Evolutionary conservation across 2,113 vertebrate species (phyloP).

Genomic region (Trochalopteron elliotii): DNA sequence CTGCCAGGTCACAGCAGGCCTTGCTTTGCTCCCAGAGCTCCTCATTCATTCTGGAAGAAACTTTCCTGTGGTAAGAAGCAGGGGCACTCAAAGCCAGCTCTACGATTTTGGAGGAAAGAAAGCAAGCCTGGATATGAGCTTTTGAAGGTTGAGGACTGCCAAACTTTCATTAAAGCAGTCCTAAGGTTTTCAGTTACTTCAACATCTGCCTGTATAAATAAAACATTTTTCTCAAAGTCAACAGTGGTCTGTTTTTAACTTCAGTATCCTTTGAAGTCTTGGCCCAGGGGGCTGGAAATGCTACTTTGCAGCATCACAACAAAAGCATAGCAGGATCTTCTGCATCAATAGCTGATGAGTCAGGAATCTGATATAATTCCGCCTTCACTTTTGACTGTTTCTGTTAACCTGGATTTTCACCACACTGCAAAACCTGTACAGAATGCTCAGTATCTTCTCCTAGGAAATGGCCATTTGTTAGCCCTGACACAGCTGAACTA

Average conservation of each 20-base stretch:
- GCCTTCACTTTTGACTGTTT: background rate
- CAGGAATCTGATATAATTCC: background rate
- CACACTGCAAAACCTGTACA: background rate
- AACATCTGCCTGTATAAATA: slow-evolving; percentile 18
- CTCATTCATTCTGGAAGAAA: background rate
- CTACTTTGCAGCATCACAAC: slow-evolving; percentile 24
- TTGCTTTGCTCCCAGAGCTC: background rate
- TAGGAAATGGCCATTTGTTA: background rate
- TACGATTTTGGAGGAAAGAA: background rate
- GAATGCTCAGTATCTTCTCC: background rate
- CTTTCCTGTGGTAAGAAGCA: background rate
- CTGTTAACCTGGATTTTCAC: slow-evolving; percentile 29
- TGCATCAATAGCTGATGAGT: slow-evolving; percentile 37
- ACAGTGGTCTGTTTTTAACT: slow-evolving; percentile 34
- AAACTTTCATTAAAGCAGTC: background rate
- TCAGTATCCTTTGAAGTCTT: background rate
- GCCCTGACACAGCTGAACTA: background rate
- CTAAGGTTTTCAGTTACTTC: slow-evolving; percentile 1
- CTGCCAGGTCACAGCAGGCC: background rate
- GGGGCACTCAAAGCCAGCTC: background rate
- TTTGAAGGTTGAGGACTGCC: background rate
- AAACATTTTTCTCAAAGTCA: slow-evolving; percentile 22
- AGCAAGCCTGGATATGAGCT: background rate
- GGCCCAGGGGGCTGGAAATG: slow-evolving; percentile 47
- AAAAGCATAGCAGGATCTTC: background rate